Base-by-base conservation (phyloP, 2,113 vertebrate species). In the Megalops atlanticus region DNA sequence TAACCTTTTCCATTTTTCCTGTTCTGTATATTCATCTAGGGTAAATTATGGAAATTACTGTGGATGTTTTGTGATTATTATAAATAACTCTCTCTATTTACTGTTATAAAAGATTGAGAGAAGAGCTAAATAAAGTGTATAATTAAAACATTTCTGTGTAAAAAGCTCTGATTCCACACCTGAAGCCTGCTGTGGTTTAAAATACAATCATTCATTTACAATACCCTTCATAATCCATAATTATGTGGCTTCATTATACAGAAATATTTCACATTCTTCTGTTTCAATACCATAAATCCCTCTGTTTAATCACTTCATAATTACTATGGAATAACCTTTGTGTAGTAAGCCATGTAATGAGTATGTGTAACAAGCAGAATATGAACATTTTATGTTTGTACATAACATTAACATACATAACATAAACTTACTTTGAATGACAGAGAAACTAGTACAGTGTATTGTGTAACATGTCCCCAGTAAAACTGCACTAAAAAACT, bases 261-360 rank as follows among this genome's bases (percentile, higher is more conserved):
- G 36, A 77, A 77, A 77, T 77, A 77, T 77, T 39, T 77, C 54
- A 77, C 76, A 77, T 54, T 54, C 76, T 35, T 31, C 76, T 31
- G 12, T 64, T 64, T 64, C 58, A n/a, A 31, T 64, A 64, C 58
- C n/a, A 64, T 31, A 64, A 77, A 39, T 78, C 54, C 64, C 38
- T 41, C 54, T 68, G 77, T 69, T 58, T 43, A n/a, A 68, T n/a
- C 75, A 21, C 11, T 21, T 18, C 45, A 76, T 31, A 52, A 76
- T 10, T 45, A 45, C 14, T 45, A 14, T 45, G 58, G 8, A 31
- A 10, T 64, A 6, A 64, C 24, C 58, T 31, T 27, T n/a, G n/a
- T n/a, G n/a, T n/a, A n/a, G n/a, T n/a, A 64, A 6, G 58, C 27
- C 58, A 64, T 64, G 58, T 64, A 64, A 64, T 64, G 58, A 64